These are phyloP conservation scores for Oncopeltus fasciatus DNA, from an alignment of 1,140 invertebrate genomes.

Conservation along the genomic window DNA sequence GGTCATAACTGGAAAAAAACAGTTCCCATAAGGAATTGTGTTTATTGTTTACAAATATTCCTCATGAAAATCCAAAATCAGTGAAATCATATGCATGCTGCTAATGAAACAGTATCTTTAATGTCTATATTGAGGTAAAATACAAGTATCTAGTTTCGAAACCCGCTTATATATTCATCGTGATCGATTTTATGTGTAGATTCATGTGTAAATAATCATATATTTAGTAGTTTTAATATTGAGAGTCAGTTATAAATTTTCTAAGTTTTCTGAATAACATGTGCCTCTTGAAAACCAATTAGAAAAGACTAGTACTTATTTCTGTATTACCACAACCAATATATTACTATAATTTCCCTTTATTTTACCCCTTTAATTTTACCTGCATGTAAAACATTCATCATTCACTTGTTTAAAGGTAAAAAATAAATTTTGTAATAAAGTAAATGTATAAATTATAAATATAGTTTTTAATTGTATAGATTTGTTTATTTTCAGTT, in stretches of 20 bases:
- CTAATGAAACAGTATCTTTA: too few species aligned
- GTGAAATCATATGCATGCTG: too few species aligned
- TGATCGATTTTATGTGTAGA: slow-evolving; percentile 1
- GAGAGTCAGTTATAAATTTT: neutral
- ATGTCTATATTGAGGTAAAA: neutral
- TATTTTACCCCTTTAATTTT: neutral
- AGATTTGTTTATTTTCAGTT: neutral
- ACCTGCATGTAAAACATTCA: neutral
- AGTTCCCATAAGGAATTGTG: too few species aligned
- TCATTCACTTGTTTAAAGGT: neutral
- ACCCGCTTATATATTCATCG: neutral
- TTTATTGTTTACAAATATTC: too few species aligned
- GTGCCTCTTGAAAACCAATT: slow-evolving; percentile 1
- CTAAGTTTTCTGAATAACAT: neutral
- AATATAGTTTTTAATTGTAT: slow-evolving; percentile 9
- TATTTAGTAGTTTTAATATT: neutral
- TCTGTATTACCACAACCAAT: neutral
- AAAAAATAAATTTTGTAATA: slow-evolving; percentile 5
- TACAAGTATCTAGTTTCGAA: slow-evolving; percentile 1
- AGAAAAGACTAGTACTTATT: too few species aligned
- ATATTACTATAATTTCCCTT: neutral
- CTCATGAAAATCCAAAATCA: too few species aligned
- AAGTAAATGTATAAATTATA: slow-evolving; percentile 8
- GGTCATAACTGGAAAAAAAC: too few species aligned
- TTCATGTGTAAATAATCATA: slow-evolving; percentile 1